Evolutionary conservation across 2,797 vertebrate genomes (phyloP).

Genomic region (Poecile montanus): DNA sequence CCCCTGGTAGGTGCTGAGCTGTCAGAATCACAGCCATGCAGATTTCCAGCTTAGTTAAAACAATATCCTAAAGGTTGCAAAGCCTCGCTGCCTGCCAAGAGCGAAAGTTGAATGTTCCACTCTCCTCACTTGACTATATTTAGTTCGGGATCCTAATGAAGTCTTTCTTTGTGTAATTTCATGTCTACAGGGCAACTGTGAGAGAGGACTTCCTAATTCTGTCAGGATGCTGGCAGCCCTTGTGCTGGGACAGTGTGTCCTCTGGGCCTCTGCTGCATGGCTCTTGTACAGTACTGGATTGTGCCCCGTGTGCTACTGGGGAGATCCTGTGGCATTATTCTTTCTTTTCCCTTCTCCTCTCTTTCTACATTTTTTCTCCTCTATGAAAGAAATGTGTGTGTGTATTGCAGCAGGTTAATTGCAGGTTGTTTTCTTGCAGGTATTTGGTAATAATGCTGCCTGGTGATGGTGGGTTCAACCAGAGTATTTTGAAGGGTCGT

Average conservation of each 20-base stretch:
- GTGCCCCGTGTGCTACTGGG: background rate
- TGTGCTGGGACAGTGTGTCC: background rate
- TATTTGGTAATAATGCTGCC: background rate
- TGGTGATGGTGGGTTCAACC: background rate
- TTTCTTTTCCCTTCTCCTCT: background rate
- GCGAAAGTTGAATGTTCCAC: constrained; percentile 65
- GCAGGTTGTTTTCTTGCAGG: background rate
- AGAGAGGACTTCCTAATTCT: constrained; percentile 68
- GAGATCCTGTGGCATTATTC: background rate
- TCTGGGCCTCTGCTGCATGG: background rate
- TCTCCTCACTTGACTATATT: constrained; percentile 66
- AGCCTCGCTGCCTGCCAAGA: constrained; percentile 42
- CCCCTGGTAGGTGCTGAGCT: constrained; percentile 32
- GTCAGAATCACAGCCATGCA: constrained; percentile 27
- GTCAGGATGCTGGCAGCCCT: constrained; percentile 62
- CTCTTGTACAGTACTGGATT: background rate
- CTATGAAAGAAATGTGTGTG: constrained; percentile 42
- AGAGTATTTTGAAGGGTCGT: background rate
- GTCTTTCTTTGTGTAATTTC: constrained; percentile 66
- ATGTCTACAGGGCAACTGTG: constrained; percentile 56
- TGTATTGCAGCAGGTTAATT: constrained; percentile 1
- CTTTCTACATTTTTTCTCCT: background rate
- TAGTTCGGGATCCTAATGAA: constrained; percentile 66
- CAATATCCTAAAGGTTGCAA: constrained; percentile 64
- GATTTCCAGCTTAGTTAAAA: constrained; percentile 62